Evolutionary conservation across 2,888 invertebrate genomes (phyloP), one percentile per base, ranked within the genome.

Genomic region (Coleophora flavipennella): DNA sequence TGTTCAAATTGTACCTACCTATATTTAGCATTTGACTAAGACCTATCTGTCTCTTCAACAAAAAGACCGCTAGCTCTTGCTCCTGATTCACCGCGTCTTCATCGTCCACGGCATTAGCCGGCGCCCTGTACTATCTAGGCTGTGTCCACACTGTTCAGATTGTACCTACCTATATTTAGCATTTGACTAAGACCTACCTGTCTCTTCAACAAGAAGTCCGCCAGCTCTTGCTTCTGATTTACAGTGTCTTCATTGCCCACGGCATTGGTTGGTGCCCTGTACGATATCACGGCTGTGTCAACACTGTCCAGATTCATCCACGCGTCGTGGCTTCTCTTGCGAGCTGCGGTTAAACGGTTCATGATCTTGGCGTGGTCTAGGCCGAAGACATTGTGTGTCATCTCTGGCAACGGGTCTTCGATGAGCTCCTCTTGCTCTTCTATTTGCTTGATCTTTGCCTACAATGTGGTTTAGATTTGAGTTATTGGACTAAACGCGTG

Each of bases 351-450:
- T 1, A 89, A 75, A 37, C 85, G 74, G 31, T 73, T 79, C 87
- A 92, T 87, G 33, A 93, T 90, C 40, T 72, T 76, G 0, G 74
- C 69, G 54, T 91, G 91, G 64, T 93, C 87, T 35, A 94, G 68
- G 0, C 91, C 92, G 31, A 90, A 86, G 3, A 92, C 88, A 66
- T 89, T 88, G 47, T 92, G 87, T 1, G 89, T 88, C 92, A 94
- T 94, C 44, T 85, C 73, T 1, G 92, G 92, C 44, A 91, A 52
- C 4, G 78, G 67, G 7, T 85, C 72, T 31, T 86, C 78, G 35
- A 62, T 59, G 27, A 67, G 42, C 3, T 67, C 63, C 4, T 57
- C 33, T 36, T 70, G 61, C 3, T 74, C 73, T 53, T 84, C 84
- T 26, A 84, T 39, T 37, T 72, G 67, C 42, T 67, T 71, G 52